Percentiles rank a stretch among this genome's conserved stretches.
Evolutionary conservation across 2,888 invertebrate genomes (phyloP).

Genomic region (Dryomyza anilis): DNA sequence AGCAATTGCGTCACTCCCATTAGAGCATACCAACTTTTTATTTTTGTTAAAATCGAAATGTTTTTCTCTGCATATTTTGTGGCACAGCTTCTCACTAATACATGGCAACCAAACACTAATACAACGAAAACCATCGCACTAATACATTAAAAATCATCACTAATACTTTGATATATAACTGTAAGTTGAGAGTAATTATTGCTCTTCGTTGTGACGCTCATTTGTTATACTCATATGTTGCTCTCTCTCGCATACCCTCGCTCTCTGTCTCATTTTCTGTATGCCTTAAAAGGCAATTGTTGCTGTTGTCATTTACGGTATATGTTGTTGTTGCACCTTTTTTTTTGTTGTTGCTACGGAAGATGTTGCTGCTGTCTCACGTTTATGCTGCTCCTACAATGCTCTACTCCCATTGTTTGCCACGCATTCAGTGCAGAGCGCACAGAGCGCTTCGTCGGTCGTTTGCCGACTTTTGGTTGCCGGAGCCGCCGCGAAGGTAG

Average conservation of each 20-base stretch:
- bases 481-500: not conserved
- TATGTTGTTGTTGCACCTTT: not conserved
- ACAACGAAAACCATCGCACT: no score
- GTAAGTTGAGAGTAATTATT: no score
- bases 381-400: not conserved
- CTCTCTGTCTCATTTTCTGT: not conserved
- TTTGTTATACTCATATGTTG: no score
- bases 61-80: no score
- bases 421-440: constrained; percentile 3
- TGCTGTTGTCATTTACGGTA: not conserved
- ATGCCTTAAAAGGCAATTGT: not conserved
- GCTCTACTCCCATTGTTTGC: not conserved
- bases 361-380: not conserved
- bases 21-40: no score
- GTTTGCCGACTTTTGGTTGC: constrained; percentile 5
- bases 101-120: no score
- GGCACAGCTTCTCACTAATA: no score
- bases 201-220: no score
- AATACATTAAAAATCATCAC: no score
- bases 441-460: constrained; percentile 11
- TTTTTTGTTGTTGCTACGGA: not conserved
- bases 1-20: no score
- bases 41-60: no score
- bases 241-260: not conserved
- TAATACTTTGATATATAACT: no score